Conservation (phyloP, 2,113 vertebrate species). For the Silurus asotus region DNA sequence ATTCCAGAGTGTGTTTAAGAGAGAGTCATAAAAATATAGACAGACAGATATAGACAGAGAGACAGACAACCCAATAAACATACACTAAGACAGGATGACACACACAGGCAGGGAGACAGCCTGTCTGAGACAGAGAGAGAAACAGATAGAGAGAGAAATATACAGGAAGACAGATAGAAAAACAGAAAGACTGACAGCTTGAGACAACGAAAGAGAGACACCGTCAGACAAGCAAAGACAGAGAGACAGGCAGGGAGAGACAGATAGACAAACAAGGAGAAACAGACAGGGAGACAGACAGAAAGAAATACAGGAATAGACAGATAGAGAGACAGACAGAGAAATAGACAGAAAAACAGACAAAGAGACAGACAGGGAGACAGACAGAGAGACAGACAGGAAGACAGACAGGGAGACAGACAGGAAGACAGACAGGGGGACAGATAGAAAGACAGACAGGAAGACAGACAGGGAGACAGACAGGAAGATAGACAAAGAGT, state of each 20-base stretch:
- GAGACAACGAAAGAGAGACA: neutral
- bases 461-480: neutral
- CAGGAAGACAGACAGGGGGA: no score
- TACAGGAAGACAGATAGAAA: neutral
- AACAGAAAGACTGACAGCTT: neutral
- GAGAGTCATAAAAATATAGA: neutral
- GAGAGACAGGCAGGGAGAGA: neutral
- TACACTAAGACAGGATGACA: no score
- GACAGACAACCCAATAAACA: neutral
- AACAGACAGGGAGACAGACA: neutral
- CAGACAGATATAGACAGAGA: neutral
- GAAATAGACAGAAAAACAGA: neutral
- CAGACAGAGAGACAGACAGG: neutral
- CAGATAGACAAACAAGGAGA: neutral
- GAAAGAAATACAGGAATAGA: no score
- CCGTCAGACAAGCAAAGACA: neutral
- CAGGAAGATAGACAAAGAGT: no score
- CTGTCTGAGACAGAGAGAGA: neutral
- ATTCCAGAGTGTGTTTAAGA: slow-evolving; percentile 12
- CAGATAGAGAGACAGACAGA: neutral
- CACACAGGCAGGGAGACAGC: neutral
- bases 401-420: neutral
- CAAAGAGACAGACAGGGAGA: no score
- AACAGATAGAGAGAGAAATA: neutral
- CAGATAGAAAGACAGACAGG: neutral